Percentiles rank a stretch among this genome's conserved stretches.
phyloP scores from a whole-genome alignment of 2,113 vertebrate genomes.

The Tetrax tetrax region DNA sequence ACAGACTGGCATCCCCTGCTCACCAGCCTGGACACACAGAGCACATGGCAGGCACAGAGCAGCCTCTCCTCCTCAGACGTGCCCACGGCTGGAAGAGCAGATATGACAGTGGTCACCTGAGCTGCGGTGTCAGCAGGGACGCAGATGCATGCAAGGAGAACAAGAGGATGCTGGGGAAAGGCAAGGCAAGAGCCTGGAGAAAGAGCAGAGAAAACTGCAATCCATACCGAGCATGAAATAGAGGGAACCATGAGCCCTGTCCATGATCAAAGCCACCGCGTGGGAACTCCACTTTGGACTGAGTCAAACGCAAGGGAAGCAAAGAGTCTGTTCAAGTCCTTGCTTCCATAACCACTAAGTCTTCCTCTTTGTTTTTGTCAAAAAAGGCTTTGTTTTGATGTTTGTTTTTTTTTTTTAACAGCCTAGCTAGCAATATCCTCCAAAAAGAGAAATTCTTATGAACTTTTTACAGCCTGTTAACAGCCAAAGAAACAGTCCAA shows the following conservation, averaged over 20 bases:
- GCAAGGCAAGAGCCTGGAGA: background rate
- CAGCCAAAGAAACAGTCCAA: constrained; percentile 64
- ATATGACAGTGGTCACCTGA: background rate
- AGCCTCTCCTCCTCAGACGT: fast-evolving
- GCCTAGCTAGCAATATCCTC: background rate
- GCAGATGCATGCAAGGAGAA: background rate
- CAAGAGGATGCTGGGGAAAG: background rate
- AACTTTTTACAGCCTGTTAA: constrained; percentile 68
- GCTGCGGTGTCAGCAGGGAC: background rate
- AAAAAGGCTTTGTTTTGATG: too few species aligned
- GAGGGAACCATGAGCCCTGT: background rate
- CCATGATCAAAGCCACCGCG: background rate
- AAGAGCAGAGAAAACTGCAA: background rate
- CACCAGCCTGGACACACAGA: background rate
- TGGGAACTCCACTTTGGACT: background rate
- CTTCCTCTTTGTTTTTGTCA: background rate
- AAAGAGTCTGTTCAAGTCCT: background rate
- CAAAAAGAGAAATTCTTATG: background rate
- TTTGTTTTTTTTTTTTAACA: background rate
- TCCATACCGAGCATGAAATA: background rate
- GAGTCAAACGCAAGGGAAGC: background rate
- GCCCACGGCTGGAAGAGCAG: background rate
- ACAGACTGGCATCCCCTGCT: background rate
- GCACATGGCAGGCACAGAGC: fast-evolving
- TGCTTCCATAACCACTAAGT: constrained; percentile 18